A percentile compares a stretch with the other conserved stretches of the same genome.
These are phyloP conservation scores for Capromys pilorides DNA, from an alignment of 2,797 vertebrate genomes.

Conservation along the genomic window DNA sequence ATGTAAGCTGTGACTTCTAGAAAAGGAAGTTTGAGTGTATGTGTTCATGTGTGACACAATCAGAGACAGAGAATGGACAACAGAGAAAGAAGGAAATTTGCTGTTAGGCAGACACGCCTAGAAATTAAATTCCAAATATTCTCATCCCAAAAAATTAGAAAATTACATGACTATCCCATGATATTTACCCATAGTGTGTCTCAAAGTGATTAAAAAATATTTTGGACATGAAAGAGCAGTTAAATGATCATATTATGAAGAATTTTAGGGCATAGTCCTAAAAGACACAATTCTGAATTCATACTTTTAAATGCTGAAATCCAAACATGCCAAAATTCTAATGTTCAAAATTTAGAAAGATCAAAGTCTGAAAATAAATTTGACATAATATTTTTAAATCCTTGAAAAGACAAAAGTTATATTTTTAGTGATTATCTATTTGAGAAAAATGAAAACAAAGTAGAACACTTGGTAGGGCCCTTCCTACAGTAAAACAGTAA, in stretches of 20 bases:
- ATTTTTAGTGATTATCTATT: background rate
- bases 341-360: too few relatives aligned
- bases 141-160: conserved; percentile 6
- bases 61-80: background rate
- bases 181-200: background rate
- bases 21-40: background rate
- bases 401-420: background rate
- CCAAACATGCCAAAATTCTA: background rate
- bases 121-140: conserved; percentile 14
- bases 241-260: background rate
- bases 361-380: background rate
- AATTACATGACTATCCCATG: background rate
- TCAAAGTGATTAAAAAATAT: background rate
- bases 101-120: background rate
- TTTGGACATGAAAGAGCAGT: background rate
- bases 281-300: background rate
- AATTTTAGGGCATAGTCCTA: too few relatives aligned
- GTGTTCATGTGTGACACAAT: background rate
- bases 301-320: background rate
- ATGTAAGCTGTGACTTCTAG: background rate
- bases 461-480: background rate
- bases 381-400: background rate
- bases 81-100: background rate
- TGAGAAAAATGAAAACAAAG: background rate
- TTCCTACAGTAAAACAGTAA: background rate